Evolutionary conservation across 1,140 invertebrate genomes (phyloP).

Genomic region (Thaumetopoea pityocampa): DNA sequence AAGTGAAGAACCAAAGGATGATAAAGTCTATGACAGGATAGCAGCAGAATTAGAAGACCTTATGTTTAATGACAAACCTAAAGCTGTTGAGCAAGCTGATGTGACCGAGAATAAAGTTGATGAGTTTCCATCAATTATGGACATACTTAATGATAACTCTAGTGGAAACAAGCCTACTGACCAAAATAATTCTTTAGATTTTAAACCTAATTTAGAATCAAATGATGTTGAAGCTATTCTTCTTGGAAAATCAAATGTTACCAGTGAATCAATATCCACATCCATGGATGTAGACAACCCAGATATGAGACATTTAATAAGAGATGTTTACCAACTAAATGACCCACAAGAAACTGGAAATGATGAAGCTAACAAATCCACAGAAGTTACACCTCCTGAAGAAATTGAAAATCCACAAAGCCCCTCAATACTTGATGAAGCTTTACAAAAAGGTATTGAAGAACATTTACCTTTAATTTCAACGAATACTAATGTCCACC

Average conservation of each 20-base stretch:
- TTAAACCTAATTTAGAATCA: conserved; percentile 52
- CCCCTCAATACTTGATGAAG: conserved; percentile 63
- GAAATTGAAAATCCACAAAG: conserved; percentile 48
- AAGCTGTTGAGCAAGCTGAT: conserved; percentile 22
- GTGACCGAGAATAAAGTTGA: conserved; percentile 46
- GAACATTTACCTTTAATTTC: conserved; percentile 52
- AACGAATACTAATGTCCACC: too few relatives aligned
- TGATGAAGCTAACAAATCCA: conserved; percentile 13
- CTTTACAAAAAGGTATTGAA: conserved; percentile 53
- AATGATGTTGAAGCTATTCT: conserved; percentile 71
- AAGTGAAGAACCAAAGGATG: conserved; percentile 54
- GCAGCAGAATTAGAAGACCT: conserved; percentile 70
- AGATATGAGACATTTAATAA: conserved; percentile 48
- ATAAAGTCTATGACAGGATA: conserved; percentile 72
- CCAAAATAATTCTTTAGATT: conserved; percentile 36
- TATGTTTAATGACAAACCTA: conserved; percentile 63
- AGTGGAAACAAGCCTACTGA: conserved; percentile 38
- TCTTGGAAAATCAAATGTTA: conserved; percentile 39
- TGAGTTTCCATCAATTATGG: conserved; percentile 75
- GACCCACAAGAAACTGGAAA: conserved; percentile 23
- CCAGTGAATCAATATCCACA: conserved; percentile 26
- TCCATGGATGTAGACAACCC: conserved; percentile 56
- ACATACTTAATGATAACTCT: conserved; percentile 67
- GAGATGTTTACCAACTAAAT: conserved; percentile 44
- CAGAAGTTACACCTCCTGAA: conserved; percentile 5